Evolutionary conservation across 1,140 invertebrate species (phyloP).

Genomic region (Leptopilina clavipes): DNA sequence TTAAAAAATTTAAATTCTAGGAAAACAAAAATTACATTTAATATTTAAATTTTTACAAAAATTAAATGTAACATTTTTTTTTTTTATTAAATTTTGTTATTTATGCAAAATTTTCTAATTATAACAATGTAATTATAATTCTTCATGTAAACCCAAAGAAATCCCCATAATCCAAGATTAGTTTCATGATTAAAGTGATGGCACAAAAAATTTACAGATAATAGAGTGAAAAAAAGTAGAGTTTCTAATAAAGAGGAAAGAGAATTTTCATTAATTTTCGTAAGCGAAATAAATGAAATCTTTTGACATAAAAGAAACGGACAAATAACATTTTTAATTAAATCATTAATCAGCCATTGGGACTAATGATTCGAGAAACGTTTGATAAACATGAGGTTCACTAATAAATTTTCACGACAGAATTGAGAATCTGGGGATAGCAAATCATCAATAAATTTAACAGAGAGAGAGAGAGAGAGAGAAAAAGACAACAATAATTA

Average conservation of each 20-base stretch:
- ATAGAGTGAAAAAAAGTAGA: neutral
- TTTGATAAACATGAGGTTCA: constrained; percentile 19
- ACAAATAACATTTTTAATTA: neutral
- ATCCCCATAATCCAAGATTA: neutral
- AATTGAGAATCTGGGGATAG: neutral
- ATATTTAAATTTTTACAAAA: too few species aligned
- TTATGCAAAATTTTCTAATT: too few species aligned
- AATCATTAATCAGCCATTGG: neutral
- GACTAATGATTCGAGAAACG: constrained; percentile 12
- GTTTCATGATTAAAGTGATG: neutral
- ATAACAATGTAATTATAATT: too few species aligned
- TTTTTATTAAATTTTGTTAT: too few species aligned
- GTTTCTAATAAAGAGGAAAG: neutral
- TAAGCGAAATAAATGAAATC: neutral
- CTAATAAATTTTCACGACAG: neutral
- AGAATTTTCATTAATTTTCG: neutral
- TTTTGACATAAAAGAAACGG: neutral
- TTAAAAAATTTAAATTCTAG: too few species aligned
- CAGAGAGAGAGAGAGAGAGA: neutral
- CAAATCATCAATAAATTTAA: too few species aligned
- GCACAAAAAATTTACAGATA: neutral
- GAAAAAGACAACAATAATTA: neutral
- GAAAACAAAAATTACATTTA: too few species aligned
- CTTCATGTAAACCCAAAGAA: too few species aligned
- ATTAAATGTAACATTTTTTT: too few species aligned